These are phyloP conservation scores for Pseudomyrmex flavicornis DNA, from an alignment of 1,140 invertebrate species.

Conservation along the genomic window DNA sequence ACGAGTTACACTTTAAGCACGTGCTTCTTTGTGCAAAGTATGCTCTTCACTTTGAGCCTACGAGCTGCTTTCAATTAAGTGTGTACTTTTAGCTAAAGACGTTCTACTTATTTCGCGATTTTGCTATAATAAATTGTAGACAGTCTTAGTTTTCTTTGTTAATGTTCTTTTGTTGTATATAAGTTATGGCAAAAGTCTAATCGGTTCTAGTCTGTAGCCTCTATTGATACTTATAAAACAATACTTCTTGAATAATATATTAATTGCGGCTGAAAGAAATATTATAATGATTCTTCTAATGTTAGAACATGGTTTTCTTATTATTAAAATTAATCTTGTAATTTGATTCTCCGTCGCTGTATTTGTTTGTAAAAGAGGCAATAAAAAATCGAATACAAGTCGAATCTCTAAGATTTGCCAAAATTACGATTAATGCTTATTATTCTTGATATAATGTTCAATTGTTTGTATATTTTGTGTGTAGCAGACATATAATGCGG, in stretches of 20 bases:
- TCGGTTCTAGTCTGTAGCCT: too few relatives aligned
- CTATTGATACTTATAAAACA: too few relatives aligned
- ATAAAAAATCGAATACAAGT: not conserved
- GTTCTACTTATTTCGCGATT: slow-evolving; percentile 58
- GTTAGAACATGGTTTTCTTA: too few relatives aligned
- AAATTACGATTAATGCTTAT: not conserved
- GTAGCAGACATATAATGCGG: not conserved
- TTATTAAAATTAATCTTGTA: slow-evolving; percentile 2
- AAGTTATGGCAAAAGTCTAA: too few relatives aligned
- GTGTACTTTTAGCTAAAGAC: slow-evolving; percentile 66
- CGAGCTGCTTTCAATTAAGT: slow-evolving; percentile 72
- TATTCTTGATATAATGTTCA: not conserved
- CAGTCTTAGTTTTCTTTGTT: not conserved
- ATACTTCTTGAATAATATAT: too few relatives aligned
- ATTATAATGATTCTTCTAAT: too few relatives aligned
- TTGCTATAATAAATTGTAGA: not conserved
- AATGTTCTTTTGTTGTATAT: too few relatives aligned
- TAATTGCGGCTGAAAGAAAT: too few relatives aligned
- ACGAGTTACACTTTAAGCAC: too few relatives aligned
- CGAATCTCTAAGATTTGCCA: not conserved
- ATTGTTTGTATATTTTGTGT: not conserved
- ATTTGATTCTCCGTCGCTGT: not conserved
- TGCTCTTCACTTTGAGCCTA: slow-evolving; percentile 68
- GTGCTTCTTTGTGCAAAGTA: slow-evolving; percentile 30
- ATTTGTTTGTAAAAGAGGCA: not conserved